A percentile compares a stretch with the other conserved stretches of the same genome.
These are phyloP conservation scores for Pangasianodon gigas DNA, from an alignment of 2,113 vertebrate genomes.

Conservation along the genomic window DNA sequence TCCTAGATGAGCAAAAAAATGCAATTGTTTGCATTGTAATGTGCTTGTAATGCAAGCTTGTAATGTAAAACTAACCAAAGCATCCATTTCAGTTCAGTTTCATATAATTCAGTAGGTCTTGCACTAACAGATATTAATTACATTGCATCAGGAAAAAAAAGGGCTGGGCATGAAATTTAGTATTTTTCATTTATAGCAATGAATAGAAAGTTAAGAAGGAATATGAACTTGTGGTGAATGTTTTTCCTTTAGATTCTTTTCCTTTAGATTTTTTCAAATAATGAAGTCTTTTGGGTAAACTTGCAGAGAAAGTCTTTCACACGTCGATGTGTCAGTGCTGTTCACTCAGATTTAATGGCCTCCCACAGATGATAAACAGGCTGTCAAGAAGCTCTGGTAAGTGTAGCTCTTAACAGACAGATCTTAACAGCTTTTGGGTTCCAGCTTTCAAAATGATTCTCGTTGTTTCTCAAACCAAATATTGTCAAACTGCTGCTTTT, in stretches of 20 bases:
- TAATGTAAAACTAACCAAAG: background rate
- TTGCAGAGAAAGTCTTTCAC: background rate
- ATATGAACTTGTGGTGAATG: background rate
- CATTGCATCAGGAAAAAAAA: no score
- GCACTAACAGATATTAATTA: background rate
- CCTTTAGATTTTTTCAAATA: background rate
- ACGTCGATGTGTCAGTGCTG: constrained; percentile 1
- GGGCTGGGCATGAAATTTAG: background rate
- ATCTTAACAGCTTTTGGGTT: background rate
- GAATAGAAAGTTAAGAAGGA: background rate
- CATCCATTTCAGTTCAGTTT: background rate
- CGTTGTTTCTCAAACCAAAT: background rate
- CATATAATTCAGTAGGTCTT: background rate
- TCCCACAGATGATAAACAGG: constrained; percentile 2
- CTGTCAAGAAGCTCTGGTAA: background rate
- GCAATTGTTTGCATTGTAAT: no score
- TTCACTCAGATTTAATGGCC: background rate
- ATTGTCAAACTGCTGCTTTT: background rate
- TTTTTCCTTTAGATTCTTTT: background rate
- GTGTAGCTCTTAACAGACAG: background rate
- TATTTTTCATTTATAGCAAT: background rate
- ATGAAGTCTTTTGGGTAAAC: background rate
- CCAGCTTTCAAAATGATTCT: background rate
- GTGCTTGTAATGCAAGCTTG: background rate
- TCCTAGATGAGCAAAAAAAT: background rate